Percentiles rank a stretch among this genome's conserved stretches.
These are phyloP conservation scores for Cyclophora punctaria DNA, from an alignment of 2,888 invertebrate genomes.

Conservation along the genomic window DNA sequence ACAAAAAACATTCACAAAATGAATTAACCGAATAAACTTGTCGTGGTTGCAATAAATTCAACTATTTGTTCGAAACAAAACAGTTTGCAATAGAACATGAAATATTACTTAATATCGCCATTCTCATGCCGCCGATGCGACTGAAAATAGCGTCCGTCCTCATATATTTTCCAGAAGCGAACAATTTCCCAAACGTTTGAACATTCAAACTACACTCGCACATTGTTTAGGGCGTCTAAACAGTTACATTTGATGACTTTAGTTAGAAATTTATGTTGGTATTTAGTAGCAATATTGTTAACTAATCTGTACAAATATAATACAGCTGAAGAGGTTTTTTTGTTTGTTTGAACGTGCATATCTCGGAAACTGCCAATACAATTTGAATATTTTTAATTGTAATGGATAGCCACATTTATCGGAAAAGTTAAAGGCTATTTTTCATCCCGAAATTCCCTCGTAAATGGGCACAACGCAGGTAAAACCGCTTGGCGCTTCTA, in stretches of 20 bases:
- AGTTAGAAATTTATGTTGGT: too few relatives aligned
- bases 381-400: too few relatives aligned
- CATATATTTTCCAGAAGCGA: slow-evolving; percentile 25
- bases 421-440: too few relatives aligned
- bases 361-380: too few relatives aligned
- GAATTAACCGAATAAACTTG: slow-evolving; percentile 27
- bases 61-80: slow-evolving; percentile 30
- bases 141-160: slow-evolving; percentile 17
- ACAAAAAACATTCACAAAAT: slow-evolving; percentile 20
- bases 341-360: too few relatives aligned
- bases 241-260: background rate
- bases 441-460: too few relatives aligned
- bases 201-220: background rate
- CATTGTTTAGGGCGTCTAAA: background rate
- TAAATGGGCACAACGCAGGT: too few relatives aligned
- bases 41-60: slow-evolving; percentile 28
- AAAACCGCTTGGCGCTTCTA: too few relatives aligned
- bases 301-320: too few relatives aligned
- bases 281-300: too few relatives aligned
- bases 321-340: too few relatives aligned
- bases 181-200: slow-evolving; percentile 24
- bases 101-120: slow-evolving; percentile 30
- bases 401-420: too few relatives aligned
- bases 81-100: slow-evolving; percentile 26
- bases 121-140: slow-evolving; percentile 16